Evolutionary conservation across 2,113 vertebrate species (phyloP).

Genomic region (Neopipo cinnamomea): DNA sequence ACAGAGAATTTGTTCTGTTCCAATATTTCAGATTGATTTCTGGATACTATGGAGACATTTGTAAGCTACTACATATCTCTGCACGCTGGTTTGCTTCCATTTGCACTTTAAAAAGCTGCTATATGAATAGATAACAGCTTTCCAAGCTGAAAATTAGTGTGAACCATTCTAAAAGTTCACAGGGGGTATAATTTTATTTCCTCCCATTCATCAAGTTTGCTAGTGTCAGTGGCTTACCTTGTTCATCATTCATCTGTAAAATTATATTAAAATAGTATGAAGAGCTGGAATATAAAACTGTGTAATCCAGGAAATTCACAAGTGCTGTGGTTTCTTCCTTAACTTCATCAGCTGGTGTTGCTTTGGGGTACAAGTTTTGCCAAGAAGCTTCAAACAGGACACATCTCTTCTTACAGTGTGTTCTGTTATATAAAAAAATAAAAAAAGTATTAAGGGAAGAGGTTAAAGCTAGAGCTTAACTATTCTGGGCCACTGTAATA

Average conservation of each 20-base stretch:
- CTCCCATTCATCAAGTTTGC: neutral
- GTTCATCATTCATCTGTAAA: neutral
- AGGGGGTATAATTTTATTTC: neutral
- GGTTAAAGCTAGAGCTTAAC: neutral
- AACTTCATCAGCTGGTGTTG: neutral
- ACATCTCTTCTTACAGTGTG: neutral
- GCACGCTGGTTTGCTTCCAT: neutral
- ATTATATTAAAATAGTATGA: neutral
- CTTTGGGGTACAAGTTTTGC: neutral
- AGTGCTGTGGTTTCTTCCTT: neutral
- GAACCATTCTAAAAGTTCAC: neutral
- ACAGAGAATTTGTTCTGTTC: neutral
- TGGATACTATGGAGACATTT: neutral
- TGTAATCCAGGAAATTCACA: neutral
- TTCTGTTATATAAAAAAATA: neutral
- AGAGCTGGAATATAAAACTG: neutral
- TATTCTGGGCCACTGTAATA: neutral
- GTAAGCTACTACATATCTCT: neutral
- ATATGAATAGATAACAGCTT: constrained; percentile 1
- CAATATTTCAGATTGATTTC: neutral
- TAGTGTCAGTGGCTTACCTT: neutral
- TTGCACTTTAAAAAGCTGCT: constrained; percentile 1
- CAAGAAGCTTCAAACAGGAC: neutral
- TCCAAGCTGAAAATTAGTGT: constrained; percentile 29
- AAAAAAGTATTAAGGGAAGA: neutral